Evolutionary conservation across 2,113 vertebrate genomes (phyloP), one percentile per base, ranked within the genome.

Genomic region (Burhinus oedicnemus): DNA sequence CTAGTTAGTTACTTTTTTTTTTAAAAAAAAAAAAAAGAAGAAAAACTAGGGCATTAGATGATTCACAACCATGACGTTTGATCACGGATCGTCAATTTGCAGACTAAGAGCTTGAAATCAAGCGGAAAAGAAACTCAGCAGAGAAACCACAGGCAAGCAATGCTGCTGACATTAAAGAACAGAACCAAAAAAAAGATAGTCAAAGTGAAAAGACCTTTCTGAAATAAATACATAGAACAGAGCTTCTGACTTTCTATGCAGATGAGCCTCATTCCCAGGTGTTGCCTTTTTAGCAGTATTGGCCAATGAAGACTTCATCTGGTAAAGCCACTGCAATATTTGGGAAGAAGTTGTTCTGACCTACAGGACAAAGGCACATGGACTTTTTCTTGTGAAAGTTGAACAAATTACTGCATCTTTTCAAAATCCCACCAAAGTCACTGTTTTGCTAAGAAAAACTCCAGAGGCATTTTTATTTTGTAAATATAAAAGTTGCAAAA

Each of bases 401-500:
- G 45, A 81, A 94, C 49, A 91, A 87, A 85, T 80, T 72, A 82
- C 45, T 49, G 40, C 32, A 77, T 32, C 74, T 62, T 89, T 92
- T 91, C 87, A 93, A 89, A 92, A 87, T 76, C 49, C 15, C 76
- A 86, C 22, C 51, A 57, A 92, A 94, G 85, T 72, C 70, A 78
- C 49, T 92, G 19, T 61, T 95, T 68, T 69, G 10, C 36, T 80
- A 78, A 77, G 58, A 89, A 79, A 57, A 93, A 76, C 36, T 87
- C 74, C 62, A 42, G 83, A 62, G 38, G 83, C 66, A 14, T 64
- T 87, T 87, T 94, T 72, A 79, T 84, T 87, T 89, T 64, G n/a
- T 75, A 81, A 75, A 92, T 75, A 66, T 94, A n/a, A 18, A 92
- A 91, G 62, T 58, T 55, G 36, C 62, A 95, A 93, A 95, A 94